Percentiles rank a stretch among this genome's conserved stretches.
Conservation (phyloP, 2,113 vertebrate genomes). For the Lichenostomus cassidix region DNA sequence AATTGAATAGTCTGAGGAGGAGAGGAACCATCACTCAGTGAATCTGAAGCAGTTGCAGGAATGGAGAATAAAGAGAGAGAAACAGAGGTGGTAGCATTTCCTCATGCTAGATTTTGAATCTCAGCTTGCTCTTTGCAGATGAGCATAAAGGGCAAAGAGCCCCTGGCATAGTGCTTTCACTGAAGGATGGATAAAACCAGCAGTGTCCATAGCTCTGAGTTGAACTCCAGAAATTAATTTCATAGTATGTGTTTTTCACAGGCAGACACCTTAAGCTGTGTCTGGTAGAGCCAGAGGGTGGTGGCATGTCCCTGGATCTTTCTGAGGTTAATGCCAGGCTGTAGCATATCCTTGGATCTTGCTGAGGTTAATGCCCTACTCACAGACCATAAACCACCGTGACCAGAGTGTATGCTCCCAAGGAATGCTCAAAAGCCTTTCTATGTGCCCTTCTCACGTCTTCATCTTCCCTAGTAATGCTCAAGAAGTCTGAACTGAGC, state of each 20-base stretch:
- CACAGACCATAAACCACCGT: neutral
- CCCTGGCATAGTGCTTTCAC: neutral
- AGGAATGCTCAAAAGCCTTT: neutral
- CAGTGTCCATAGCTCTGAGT: neutral
- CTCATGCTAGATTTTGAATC: neutral
- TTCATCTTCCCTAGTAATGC: neutral
- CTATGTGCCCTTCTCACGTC: neutral
- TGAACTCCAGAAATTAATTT: neutral
- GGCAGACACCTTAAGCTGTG: neutral
- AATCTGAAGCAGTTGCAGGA: neutral
- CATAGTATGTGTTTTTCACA: neutral
- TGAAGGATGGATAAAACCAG: neutral
- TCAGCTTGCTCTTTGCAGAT: neutral
- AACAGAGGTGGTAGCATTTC: neutral
- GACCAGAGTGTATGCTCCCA: neutral
- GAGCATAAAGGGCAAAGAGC: neutral
- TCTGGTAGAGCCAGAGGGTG: neutral
- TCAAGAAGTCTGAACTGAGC: neutral
- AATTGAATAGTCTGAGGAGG: neutral
- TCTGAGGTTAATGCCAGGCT: neutral
- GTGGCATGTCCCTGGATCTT: neutral
- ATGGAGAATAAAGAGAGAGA: neutral
- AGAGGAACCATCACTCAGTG: fast-evolving
- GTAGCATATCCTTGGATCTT: neutral
- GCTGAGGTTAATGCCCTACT: neutral